Evolutionary conservation across 2,113 vertebrate species (phyloP).

Genomic region (Hymenochirus boettgeri): DNA sequence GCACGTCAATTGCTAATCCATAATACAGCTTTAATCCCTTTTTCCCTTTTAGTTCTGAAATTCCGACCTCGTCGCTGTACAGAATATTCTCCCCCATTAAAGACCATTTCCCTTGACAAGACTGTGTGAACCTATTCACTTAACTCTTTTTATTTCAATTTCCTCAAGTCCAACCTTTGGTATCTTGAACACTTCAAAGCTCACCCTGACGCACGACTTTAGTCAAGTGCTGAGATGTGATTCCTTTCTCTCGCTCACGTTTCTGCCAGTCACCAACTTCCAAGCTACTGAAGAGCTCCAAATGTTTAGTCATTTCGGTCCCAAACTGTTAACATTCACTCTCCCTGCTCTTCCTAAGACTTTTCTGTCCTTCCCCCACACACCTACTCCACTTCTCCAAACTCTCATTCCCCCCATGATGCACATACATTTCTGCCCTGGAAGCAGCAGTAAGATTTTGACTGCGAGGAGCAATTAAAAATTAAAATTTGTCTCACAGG

Average conservation of each 20-base stretch:
- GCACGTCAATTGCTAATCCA: no score
- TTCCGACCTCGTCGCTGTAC: no score
- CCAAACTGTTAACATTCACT: background rate
- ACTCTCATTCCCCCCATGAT: slow-evolving; percentile 22
- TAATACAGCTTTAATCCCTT: no score
- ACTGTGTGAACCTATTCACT: no score
- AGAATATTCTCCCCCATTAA: no score
- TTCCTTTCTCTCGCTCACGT: background rate
- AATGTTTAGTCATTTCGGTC: slow-evolving; percentile 1
- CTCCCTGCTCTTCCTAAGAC: background rate
- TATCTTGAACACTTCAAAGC: background rate
- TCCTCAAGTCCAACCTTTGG: no score
- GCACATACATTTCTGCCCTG: slow-evolving; percentile 19
- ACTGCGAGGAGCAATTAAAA: slow-evolving; percentile 44
- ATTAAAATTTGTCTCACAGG: slow-evolving; percentile 43
- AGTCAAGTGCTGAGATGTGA: background rate
- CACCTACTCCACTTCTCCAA: slow-evolving; percentile 10
- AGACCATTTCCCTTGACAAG: no score
- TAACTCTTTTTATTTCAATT: no score
- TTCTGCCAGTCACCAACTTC: background rate
- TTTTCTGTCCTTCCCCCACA: slow-evolving; percentile 1
- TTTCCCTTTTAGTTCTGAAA: no score
- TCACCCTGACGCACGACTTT: background rate
- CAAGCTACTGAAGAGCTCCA: background rate
- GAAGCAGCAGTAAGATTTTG: slow-evolving; percentile 40